Evolutionary conservation across 2,113 vertebrate species (phyloP), one percentile per base, ranked within the genome.

Genomic region (Chitala chitala): DNA sequence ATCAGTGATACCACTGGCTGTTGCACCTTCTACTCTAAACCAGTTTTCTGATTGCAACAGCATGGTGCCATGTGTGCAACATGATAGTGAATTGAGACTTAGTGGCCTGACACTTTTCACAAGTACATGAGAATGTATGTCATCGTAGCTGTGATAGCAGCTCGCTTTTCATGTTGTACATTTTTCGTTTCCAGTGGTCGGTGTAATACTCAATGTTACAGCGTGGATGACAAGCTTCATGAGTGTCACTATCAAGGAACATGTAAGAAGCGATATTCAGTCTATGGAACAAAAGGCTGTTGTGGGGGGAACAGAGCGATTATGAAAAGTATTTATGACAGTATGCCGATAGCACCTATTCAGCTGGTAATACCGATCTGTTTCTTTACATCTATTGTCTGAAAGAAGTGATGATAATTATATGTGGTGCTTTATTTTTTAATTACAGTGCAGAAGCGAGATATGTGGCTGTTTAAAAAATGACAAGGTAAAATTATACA

Each of bases 161-260:
- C n/a, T n/a, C n/a, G n/a, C n/a, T n/a, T n/a, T 20, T 12, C 1
- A 82, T 81, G 79, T 20, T 68, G 80, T 40, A 12, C 7, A 1
- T 84, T 54, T 82, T 81, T 85, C 75, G 15, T 81, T 91, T 88
- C 69, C 85, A 98, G 96, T 98, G 89, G 94, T 95, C 71, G 96
- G 96, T 75, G 91, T 98, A 80, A 95, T 94, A 91, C 89, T 98
- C 87, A 92, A 95, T 73, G 79, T 93, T 78, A 82, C 22, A 64
- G 84, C 75, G 51, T 98, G 94, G 96, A 95, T 96, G 93, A 81
- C 87, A 24, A 94, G 89, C 86, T 98, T 98, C 84, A 94, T 93
- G 80, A 96, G 86, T 86, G 88, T 89, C 75, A 94, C 94, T 31
- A 88, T 88, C 79, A 94, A 88, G 77, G 86, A 85, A 74, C 88